These are phyloP conservation scores for Endotricha flammealis DNA, from an alignment of 2,888 invertebrate species.

Conservation along the genomic window DNA sequence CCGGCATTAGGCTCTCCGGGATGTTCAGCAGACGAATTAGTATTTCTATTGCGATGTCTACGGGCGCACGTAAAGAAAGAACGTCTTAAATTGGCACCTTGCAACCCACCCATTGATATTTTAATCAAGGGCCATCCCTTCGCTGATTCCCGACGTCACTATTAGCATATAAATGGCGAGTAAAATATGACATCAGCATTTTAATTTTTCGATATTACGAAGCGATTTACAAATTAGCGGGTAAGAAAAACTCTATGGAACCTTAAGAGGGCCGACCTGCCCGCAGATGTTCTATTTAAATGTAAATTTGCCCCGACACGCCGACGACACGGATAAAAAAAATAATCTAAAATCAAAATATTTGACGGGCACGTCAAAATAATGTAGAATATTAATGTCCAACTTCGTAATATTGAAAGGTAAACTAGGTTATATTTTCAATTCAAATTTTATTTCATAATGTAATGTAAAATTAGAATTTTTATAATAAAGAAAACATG, in stretches of 20 bases:
- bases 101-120: constrained; percentile 73
- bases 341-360: constrained; percentile 63
- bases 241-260: constrained; percentile 69
- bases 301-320: constrained; percentile 71
- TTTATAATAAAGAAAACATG: neutral
- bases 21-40: constrained; percentile 24
- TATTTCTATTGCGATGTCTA: constrained; percentile 37
- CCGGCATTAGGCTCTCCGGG: constrained; percentile 34
- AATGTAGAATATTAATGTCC: constrained; percentile 18
- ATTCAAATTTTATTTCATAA: neutral
- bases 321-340: constrained; percentile 65
- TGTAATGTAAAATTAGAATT: too few species aligned
- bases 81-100: constrained; percentile 40
- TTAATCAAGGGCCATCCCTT: constrained; percentile 60
- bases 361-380: constrained; percentile 50
- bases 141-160: constrained; percentile 42
- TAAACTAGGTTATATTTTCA: constrained; percentile 2
- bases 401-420: constrained; percentile 3
- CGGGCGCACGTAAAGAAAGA: constrained; percentile 15
- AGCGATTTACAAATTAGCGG: constrained; percentile 77
- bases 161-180: constrained; percentile 75
- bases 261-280: constrained; percentile 70
- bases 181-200: constrained; percentile 78
- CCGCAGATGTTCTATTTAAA: constrained; percentile 77
- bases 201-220: constrained; percentile 76